phyloP scores from a whole-genome alignment of 2,797 vertebrate species.

The Bovichtus diacanthus region DNA sequence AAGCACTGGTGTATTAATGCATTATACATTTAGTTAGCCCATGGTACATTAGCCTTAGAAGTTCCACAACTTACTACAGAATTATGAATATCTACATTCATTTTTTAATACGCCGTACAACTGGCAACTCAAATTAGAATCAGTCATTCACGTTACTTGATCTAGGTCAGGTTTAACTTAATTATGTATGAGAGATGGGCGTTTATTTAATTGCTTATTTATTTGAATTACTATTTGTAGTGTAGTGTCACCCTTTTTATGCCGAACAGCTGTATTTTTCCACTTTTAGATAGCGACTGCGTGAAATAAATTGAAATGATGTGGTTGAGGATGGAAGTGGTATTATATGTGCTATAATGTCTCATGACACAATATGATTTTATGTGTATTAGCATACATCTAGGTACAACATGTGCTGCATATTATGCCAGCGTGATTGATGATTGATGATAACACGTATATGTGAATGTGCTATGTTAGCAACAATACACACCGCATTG shows the following conservation, averaged over 20 bases:
- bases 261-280: slow-evolving; percentile 31
- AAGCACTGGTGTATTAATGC: slow-evolving; percentile 73
- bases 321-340: slow-evolving; percentile 36
- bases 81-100: slow-evolving; percentile 67
- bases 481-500: slow-evolving; percentile 11
- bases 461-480: slow-evolving; percentile 21
- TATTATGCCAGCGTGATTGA: slow-evolving; percentile 22
- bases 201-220: slow-evolving; percentile 59
- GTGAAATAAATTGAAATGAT: slow-evolving; percentile 24
- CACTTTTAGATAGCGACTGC: slow-evolving; percentile 15
- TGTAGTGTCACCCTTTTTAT: slow-evolving; percentile 22
- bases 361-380: slow-evolving; percentile 25
- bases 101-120: slow-evolving; percentile 62
- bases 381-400: slow-evolving; percentile 14
- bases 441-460: slow-evolving; percentile 12
- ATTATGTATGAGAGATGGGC: slow-evolving; percentile 65
- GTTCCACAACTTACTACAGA: slow-evolving; percentile 68
- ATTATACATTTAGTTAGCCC: slow-evolving; percentile 74
- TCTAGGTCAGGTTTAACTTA: slow-evolving; percentile 64
- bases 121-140: slow-evolving; percentile 62
- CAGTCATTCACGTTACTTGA: slow-evolving; percentile 65
- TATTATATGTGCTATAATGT: slow-evolving; percentile 18
- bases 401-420: slow-evolving; percentile 20
- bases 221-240: slow-evolving; percentile 44
- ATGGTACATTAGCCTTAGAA: slow-evolving; percentile 72